Evolutionary conservation across 2,888 invertebrate genomes (phyloP).

Genomic region (Rhamnusium bicolor): DNA sequence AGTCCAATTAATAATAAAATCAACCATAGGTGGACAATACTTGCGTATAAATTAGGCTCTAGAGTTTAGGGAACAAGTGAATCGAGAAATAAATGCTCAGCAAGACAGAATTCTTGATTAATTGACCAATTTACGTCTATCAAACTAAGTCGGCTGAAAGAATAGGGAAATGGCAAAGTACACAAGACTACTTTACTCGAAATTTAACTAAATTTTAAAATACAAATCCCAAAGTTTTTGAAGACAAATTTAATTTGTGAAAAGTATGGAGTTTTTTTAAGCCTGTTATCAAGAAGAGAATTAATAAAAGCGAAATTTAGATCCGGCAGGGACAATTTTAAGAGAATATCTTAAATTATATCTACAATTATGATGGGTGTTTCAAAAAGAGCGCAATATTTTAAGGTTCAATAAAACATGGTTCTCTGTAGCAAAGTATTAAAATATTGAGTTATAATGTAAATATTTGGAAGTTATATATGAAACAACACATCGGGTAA

Average conservation of each 20-base stretch:
- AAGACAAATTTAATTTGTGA: neutral
- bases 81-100: constrained; percentile 38
- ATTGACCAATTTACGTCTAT: constrained; percentile 49
- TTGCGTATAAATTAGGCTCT: neutral
- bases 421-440: too few species aligned
- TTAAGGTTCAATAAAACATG: too few species aligned
- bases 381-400: too few species aligned
- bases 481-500: too few species aligned
- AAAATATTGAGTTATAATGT: too few species aligned
- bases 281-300: neutral
- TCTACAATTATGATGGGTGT: too few species aligned
- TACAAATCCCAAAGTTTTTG: neutral
- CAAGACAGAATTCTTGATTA: constrained; percentile 43
- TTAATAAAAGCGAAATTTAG: neutral
- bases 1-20: too few species aligned
- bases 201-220: neutral
- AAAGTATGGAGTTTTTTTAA: neutral
- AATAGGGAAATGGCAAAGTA: neutral
- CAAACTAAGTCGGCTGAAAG: constrained; percentile 5
- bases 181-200: neutral
- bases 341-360: too few species aligned
- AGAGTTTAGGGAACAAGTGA: constrained; percentile 37
- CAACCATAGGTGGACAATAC: constrained; percentile 1
- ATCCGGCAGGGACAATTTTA: neutral
- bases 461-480: too few species aligned